phyloP scores from a whole-genome alignment of 2,888 invertebrate genomes.

The Rhaphigaster nebulosa region DNA sequence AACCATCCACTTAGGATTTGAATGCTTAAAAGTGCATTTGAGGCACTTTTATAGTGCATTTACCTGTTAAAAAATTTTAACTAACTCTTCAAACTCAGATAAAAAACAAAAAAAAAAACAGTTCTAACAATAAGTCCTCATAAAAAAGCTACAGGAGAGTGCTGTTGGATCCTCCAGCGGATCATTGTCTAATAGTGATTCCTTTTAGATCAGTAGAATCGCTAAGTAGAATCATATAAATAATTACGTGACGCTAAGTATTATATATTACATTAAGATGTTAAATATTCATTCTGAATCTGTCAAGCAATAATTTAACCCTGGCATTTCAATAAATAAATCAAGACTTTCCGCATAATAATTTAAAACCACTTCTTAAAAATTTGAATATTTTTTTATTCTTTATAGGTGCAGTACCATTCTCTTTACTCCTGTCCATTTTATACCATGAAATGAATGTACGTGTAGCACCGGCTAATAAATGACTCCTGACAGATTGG shows the following conservation, averaged over 20 bases:
- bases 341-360: background rate
- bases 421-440: background rate
- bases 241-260: background rate
- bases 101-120: too few relatives aligned
- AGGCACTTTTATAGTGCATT: too few relatives aligned
- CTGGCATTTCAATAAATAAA: background rate
- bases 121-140: too few relatives aligned
- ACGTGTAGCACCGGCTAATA: conserved; percentile 65
- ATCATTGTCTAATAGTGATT: too few relatives aligned
- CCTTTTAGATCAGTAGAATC: too few relatives aligned
- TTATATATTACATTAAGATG: background rate
- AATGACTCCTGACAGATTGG: conserved; percentile 16
- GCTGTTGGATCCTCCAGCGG: too few relatives aligned
- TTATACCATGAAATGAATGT: background rate
- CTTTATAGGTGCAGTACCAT: background rate
- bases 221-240: background rate
- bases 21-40: too few relatives aligned
- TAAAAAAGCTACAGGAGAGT: too few relatives aligned
- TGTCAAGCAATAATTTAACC: background rate
- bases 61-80: too few relatives aligned
- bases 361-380: background rate
- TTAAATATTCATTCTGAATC: background rate
- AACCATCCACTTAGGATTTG: too few relatives aligned
- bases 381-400: background rate
- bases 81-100: too few relatives aligned